Base-by-base conservation (phyloP, 2,888 invertebrate genomes). In the Ophion obscuratus region DNA sequence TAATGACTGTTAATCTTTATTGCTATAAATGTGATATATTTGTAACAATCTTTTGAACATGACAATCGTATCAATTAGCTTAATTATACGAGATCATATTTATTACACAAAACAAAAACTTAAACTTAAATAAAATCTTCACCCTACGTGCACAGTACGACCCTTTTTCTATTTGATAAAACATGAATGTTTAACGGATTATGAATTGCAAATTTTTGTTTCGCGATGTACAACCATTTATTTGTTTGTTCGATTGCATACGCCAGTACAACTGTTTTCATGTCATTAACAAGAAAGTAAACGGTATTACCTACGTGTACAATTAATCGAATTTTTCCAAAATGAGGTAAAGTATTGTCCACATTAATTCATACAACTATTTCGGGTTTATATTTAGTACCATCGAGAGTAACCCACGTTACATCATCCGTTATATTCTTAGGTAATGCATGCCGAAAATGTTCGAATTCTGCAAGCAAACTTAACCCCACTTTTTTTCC, bases 371-470 rank as follows among this genome's bases (percentile, higher is more conserved):
- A 67, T 67, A 67, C 67, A 67, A 44, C 40, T 44, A 67, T 67
- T 67, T 67, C 20, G 67, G 67, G 67, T 67, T 67, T 67, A 40
- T 67, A 67, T 67, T 67, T 67, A 67, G 67, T 67, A 67, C 67
- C 67, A 44, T 67, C 67, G 44, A 67, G 67, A 67, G 67, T 67
- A 67, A 70, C 70, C 70, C 27, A 70, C 53, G 70, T 57, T 70
- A 70, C 70, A 70, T 70, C 70, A 53, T 70, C 70, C 20, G 53
- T 24, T 70, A 70, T 27, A 70, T 70, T 53, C 11, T 70, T 27
- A 53, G 70, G 70, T 70, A 53, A 70, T 70, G 47, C 53, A 53
- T 70, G 14, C 27, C 53, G 70, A 53, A 70, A 70, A 70, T 53
- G 53, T 70, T 70, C 53, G 27, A 70, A 70, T 70, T 70, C 70